A percentile compares a stretch with the other conserved stretches of the same genome.
Evolutionary conservation across 1,140 invertebrate species (phyloP).

Genomic region (Metaphire vulgaris): DNA sequence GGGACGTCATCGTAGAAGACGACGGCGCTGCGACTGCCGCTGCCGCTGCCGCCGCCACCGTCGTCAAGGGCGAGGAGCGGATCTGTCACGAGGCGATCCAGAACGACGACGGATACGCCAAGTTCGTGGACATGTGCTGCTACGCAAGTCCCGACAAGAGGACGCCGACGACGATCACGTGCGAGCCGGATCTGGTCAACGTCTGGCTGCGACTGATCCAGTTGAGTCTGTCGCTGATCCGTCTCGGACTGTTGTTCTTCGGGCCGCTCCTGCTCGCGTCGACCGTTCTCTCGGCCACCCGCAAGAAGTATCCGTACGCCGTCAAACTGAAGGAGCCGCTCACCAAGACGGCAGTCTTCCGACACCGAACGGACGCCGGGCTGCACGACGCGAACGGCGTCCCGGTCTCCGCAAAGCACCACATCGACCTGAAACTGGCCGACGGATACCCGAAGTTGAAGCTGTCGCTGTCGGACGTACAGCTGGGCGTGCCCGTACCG

Average conservation of each 20-base stretch:
- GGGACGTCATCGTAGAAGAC: no score
- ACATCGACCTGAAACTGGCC: slow-evolving; percentile 13
- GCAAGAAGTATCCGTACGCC: slow-evolving; percentile 23
- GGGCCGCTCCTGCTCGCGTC: slow-evolving; percentile 41
- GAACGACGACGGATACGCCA: slow-evolving; percentile 35
- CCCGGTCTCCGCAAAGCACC: slow-evolving; percentile 9
- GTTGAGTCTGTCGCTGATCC: slow-evolving; percentile 39
- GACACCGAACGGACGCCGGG: no score
- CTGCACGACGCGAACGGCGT: no score
- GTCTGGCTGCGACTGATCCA: slow-evolving; percentile 47
- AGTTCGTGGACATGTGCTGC: slow-evolving; percentile 43
- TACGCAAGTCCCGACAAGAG: slow-evolving; percentile 24
- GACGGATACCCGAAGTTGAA: slow-evolving; percentile 20
- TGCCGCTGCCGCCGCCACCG: slow-evolving; percentile 27
- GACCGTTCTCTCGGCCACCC: slow-evolving; percentile 35
- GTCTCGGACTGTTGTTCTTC: slow-evolving; percentile 44
- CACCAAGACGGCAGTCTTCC: slow-evolving; percentile 16
- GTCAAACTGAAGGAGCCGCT: slow-evolving; percentile 29
- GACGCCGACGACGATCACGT: neutral
- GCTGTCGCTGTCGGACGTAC: neutral
- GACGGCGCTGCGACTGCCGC: no score
- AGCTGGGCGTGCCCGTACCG: slow-evolving; percentile 6
- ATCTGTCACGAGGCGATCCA: slow-evolving; percentile 44
- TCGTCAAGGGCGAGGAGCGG: slow-evolving; percentile 25
- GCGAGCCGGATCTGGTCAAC: slow-evolving; percentile 33